These are phyloP conservation scores for Pogonognathellus flavescens DNA, from an alignment of 1,140 invertebrate genomes.

Conservation along the genomic window DNA sequence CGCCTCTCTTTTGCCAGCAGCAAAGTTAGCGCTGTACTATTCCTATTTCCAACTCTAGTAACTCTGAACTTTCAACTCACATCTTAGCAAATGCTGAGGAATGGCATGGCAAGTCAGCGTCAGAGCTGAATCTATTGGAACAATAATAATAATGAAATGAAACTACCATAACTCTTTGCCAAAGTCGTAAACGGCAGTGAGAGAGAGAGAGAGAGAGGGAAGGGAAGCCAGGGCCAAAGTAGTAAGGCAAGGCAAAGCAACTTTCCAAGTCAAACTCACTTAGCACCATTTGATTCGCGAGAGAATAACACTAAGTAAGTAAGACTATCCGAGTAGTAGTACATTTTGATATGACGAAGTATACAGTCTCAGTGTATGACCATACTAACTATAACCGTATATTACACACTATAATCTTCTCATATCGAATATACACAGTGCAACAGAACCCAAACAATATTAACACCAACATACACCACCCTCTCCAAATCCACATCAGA, in stretches of 20 bases:
- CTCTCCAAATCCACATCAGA: constrained; percentile 9
- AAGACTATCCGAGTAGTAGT: no score
- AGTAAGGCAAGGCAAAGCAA: constrained; percentile 30
- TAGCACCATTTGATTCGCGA: constrained; percentile 40
- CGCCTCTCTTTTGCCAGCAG: constrained; percentile 5
- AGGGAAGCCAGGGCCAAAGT: constrained; percentile 10
- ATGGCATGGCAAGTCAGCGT: constrained; percentile 9
- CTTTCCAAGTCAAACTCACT: constrained; percentile 38
- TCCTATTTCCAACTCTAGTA: background rate
- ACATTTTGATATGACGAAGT: no score
- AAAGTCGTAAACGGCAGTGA: constrained; percentile 38
- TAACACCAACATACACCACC: background rate
- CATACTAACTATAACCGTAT: background rate
- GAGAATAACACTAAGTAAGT: constrained; percentile 18
- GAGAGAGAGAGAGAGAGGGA: constrained; percentile 1
- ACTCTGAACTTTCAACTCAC: constrained; percentile 21
- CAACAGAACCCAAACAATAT: background rate
- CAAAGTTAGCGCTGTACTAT: background rate
- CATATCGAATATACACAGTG: background rate
- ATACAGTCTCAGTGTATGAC: background rate
- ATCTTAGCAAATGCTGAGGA: constrained; percentile 27
- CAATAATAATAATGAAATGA: constrained; percentile 51
- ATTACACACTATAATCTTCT: background rate
- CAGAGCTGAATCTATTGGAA: constrained; percentile 45
- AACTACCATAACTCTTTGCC: constrained; percentile 41